Percentiles rank a stretch among this genome's conserved stretches.
phyloP scores from a whole-genome alignment of 2,113 vertebrate genomes.

The Scophthalmus maximus region DNA sequence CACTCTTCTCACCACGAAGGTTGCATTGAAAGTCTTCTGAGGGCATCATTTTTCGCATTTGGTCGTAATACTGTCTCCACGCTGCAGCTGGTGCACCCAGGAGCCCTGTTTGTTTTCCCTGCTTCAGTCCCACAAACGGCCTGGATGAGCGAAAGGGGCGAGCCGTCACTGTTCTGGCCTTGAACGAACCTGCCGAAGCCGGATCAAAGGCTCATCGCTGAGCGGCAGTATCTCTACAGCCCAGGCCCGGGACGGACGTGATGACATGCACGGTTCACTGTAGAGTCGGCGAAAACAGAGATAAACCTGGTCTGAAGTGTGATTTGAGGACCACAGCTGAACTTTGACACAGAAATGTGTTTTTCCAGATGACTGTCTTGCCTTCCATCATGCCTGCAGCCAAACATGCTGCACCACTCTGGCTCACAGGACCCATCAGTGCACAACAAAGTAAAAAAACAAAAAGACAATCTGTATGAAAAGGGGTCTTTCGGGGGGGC shows the following conservation, averaged over 20 bases:
- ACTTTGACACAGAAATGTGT: not conserved
- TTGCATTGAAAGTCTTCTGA: not conserved
- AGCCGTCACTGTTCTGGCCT: not conserved
- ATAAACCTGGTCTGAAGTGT: not conserved
- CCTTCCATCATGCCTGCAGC: not conserved
- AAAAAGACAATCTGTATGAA: not conserved
- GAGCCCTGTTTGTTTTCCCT: not conserved
- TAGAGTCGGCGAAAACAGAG: not conserved
- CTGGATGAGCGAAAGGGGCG: not conserved
- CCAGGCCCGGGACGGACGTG: too few relatives aligned
- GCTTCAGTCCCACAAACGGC: slow-evolving; percentile 19
- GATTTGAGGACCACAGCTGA: slow-evolving; percentile 9
- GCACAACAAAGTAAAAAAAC: not conserved
- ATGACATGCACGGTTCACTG: not conserved
- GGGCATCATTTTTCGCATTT: not conserved
- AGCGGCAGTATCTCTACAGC: too few relatives aligned
- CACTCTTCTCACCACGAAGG: not conserved
- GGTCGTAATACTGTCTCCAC: not conserved
- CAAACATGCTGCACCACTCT: not conserved
- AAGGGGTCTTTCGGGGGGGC: too few relatives aligned
- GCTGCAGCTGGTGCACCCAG: not conserved
- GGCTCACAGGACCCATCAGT: not conserved
- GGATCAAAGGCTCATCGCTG: slow-evolving; percentile 38
- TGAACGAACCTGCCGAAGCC: not conserved
- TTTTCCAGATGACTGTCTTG: slow-evolving; percentile 12